Percentiles rank a stretch among this genome's conserved stretches.
Conservation (phyloP, 2,113 vertebrate species). For the Climacteris rufus region DNA sequence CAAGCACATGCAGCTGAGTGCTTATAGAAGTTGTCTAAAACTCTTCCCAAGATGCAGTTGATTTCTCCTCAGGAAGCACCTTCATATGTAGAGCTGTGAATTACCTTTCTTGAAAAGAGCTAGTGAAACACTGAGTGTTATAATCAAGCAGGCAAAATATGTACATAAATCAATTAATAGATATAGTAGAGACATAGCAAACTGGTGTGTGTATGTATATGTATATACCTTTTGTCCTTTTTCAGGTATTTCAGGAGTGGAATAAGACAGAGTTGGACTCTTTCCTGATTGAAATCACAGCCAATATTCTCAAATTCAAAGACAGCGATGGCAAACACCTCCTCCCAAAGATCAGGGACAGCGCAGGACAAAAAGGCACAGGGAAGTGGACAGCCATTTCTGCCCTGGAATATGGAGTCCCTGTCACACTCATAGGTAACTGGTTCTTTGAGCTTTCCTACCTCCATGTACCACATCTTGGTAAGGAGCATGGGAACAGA, state of each 20-base stretch:
- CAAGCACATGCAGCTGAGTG: not conserved
- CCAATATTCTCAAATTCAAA: conserved; percentile 88
- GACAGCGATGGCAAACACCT: conserved; percentile 82
- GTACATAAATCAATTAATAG: not conserved
- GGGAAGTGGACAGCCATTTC: conserved; percentile 98
- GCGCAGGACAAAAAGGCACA: conserved; percentile 94
- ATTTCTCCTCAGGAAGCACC: not conserved
- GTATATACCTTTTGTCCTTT: not conserved
- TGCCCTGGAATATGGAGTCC: conserved; percentile 90
- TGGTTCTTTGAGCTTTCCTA: not conserved
- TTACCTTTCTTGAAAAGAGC: not conserved
- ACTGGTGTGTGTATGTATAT: not conserved
- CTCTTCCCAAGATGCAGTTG: not conserved
- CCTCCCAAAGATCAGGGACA: conserved; percentile 93
- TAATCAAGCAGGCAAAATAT: not conserved
- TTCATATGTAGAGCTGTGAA: not conserved
- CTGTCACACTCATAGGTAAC: conserved; percentile 94
- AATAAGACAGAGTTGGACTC: conserved; percentile 97
- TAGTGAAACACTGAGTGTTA: not conserved
- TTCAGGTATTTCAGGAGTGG: conserved; percentile 85
- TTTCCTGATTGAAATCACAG: conserved; percentile 97
- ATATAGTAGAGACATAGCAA: not conserved
- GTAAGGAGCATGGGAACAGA: not conserved
- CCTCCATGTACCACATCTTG: not conserved
- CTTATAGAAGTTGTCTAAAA: not conserved